A percentile compares a stretch with the other conserved stretches of the same genome.
Conservation (phyloP, 2,113 vertebrate genomes). For the Oreotrochilus melanogaster region DNA sequence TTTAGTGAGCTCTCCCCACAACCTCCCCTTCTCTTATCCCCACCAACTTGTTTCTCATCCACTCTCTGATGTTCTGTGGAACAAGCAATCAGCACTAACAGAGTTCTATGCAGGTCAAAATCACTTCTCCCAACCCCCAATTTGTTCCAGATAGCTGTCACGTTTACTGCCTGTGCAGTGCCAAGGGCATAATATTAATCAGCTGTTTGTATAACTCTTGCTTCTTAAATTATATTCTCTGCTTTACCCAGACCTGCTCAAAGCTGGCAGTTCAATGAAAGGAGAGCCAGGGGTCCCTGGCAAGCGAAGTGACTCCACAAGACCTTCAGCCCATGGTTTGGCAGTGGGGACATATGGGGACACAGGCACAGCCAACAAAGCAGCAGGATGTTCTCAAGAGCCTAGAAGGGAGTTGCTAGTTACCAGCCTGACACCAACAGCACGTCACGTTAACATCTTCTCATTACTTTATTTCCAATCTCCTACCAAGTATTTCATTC, state of each 20-base stretch:
- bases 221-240: not conserved
- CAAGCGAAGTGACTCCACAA: rapidly evolving
- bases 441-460: rapidly evolving
- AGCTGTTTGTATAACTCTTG: not conserved
- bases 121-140: not conserved
- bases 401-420: not conserved
- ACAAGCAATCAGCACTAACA: rapidly evolving
- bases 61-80: rapidly evolving
- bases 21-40: not conserved
- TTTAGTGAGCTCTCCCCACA: not conserved
- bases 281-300: not conserved
- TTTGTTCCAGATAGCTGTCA: not conserved
- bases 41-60: not conserved
- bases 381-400: not conserved
- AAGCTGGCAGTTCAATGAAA: not conserved
- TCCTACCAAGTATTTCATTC: not conserved
- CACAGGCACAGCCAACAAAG: not conserved
- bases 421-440: not conserved
- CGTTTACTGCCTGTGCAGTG: not conserved
- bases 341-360: not conserved
- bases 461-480: not conserved
- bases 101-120: not conserved
- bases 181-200: not conserved
- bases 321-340: not conserved
- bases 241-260: not conserved